Evolutionary conservation across 2,113 vertebrate genomes (phyloP), one percentile per base, ranked within the genome.

Genomic region (Empidonax traillii): DNA sequence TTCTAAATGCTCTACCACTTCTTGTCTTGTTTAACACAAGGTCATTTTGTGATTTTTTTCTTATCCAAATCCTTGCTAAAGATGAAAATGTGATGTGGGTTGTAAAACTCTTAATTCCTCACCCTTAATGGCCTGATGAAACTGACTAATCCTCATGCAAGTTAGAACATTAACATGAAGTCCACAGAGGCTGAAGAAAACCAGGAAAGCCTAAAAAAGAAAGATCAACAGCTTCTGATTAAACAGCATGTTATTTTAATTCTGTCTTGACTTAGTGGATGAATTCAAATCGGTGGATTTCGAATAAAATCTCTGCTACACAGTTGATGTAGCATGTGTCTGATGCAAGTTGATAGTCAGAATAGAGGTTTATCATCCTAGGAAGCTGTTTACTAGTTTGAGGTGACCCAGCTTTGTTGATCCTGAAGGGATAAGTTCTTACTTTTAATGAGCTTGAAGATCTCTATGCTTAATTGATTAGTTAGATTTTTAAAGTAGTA

Each of bases 41-140:
- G 62, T 61, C 22, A 58, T 90, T 88, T 88, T 51, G 41, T 56
- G 41, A 18, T 85, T 78, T 78, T 56, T 87, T 94, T 58, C 56
- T 65, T 89, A 28, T 47, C 37, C 49, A 81, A 81, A 87, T 92
- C 76, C 74, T 91, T 87, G 30, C 49, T 78, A 69, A 85, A 91
- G 73, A 92, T 35, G 4, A 90, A 90, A 86, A 90, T 90, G 27
- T 89, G 41, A 69, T 69, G 25, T 72, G 52, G 24, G 20, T 73
- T 91, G 58, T 95, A 95, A 93, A 95, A 96, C 86, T 90, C 91
- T 95, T 94, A 96, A 68, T 94, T 96, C 91, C 49, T 25, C 67
- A 67, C 66, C 85, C 69, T 75, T 85, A 93, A 94, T 62, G 82
- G 78, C 67, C 52, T 93, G 80, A 52, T 89, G 77, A 95, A 85